These are phyloP conservation scores for Terebella lapidaria DNA, from an alignment of 2,888 invertebrate genomes.

Conservation along the genomic window DNA sequence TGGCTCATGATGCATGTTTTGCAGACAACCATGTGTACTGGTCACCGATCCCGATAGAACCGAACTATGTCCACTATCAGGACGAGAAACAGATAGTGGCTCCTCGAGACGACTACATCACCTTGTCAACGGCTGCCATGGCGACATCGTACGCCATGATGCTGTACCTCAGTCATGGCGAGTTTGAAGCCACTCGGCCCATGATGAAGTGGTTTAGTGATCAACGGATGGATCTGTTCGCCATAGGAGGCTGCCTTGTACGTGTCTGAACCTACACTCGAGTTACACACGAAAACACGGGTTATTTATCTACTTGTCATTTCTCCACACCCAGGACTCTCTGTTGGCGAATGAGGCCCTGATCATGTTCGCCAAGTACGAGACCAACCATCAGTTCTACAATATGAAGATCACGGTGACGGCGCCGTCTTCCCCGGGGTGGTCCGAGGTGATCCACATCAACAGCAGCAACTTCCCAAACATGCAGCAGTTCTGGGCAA, in stretches of 20 bases:
- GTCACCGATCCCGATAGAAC: slow-evolving; percentile 34
- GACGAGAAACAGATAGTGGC: slow-evolving; percentile 67
- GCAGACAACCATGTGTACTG: slow-evolving; percentile 30
- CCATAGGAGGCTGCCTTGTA: too few relatives aligned
- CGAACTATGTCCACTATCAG: slow-evolving; percentile 38
- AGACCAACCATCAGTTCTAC: slow-evolving; percentile 54
- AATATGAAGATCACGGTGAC: slow-evolving; percentile 36
- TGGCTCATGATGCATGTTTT: background rate
- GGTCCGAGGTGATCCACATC: slow-evolving; percentile 30
- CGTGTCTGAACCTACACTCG: too few relatives aligned
- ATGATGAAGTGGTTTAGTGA: slow-evolving; percentile 55
- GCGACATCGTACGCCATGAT: slow-evolving; percentile 87
- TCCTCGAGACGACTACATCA: slow-evolving; percentile 62
- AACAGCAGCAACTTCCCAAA: slow-evolving; percentile 40
- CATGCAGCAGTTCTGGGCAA: slow-evolving; percentile 24
- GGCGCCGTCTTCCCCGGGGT: slow-evolving; percentile 44
- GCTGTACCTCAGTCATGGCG: slow-evolving; percentile 60
- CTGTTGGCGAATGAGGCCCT: slow-evolving; percentile 83
- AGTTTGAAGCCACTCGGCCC: slow-evolving; percentile 23
- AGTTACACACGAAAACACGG: too few relatives aligned
- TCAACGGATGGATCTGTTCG: too few relatives aligned
- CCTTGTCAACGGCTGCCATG: slow-evolving; percentile 68
- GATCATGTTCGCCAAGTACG: slow-evolving; percentile 60
- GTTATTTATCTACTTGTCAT: too few relatives aligned
- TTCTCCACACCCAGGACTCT: slow-evolving; percentile 68